phyloP scores from a whole-genome alignment of 2,797 vertebrate species.

The Sus cebifrons region DNA sequence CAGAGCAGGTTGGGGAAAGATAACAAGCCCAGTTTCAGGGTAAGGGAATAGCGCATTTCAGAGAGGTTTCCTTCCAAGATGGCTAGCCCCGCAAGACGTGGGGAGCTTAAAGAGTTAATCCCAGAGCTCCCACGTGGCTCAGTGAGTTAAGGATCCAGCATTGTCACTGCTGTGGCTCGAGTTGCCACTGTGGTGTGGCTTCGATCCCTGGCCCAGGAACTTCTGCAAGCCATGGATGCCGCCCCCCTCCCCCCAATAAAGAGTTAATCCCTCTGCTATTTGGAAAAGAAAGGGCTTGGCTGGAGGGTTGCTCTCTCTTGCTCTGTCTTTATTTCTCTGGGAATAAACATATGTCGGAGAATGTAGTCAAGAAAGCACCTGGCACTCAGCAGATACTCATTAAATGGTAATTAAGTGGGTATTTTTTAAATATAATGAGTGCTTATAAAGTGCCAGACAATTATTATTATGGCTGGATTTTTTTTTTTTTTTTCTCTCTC shows the following conservation, averaged over 20 bases:
- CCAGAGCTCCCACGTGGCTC: too few relatives aligned
- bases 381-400: slow-evolving; percentile 31
- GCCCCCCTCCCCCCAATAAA: background rate
- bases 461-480: background rate
- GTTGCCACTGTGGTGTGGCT: too few relatives aligned
- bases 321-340: background rate
- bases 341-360: background rate
- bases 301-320: background rate
- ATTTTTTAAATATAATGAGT: background rate
- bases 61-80: background rate
- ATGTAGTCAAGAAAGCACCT: background rate
- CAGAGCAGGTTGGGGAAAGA: background rate
- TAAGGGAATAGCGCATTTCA: background rate
- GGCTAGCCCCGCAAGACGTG: background rate
- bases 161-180: too few relatives aligned
- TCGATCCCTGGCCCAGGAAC: too few relatives aligned
- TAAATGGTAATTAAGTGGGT: background rate
- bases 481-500: background rate
- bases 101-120: background rate
- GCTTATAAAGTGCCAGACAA: background rate
- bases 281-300: background rate
- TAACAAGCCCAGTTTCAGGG: background rate
- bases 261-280: background rate
- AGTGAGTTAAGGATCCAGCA: too few relatives aligned
- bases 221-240: too few relatives aligned